Evolutionary conservation across 1,140 invertebrate species (phyloP).

Genomic region (Asobara japonica): DNA sequence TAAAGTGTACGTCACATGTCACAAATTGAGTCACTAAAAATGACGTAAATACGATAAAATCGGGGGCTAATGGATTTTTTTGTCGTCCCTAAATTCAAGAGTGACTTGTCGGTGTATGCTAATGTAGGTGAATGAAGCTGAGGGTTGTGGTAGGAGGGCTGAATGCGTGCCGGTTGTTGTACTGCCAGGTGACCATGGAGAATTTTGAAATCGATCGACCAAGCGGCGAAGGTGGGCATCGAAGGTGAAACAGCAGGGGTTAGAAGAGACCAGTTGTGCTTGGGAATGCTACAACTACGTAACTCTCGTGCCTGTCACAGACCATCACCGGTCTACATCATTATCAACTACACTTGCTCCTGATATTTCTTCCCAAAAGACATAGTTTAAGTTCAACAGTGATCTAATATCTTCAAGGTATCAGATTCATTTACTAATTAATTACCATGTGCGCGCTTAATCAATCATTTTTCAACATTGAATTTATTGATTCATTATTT

Average conservation of each 20-base stretch:
- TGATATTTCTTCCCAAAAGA: neutral
- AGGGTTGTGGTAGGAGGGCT: constrained; percentile 2
- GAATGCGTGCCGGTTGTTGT: constrained; percentile 15
- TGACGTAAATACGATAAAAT: neutral
- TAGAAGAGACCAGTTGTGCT: constrained; percentile 40
- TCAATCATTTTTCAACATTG: no score
- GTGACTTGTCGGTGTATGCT: neutral
- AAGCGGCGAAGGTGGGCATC: constrained; percentile 46
- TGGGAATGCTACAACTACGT: constrained; percentile 39
- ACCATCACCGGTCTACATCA: constrained; percentile 12
- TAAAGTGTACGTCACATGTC: no score
- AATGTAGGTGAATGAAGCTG: constrained; percentile 3
- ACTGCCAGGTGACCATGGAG: constrained; percentile 47
- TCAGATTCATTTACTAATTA: neutral
- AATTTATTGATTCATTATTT: no score
- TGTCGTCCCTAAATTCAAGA: neutral
- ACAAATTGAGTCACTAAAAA: no score
- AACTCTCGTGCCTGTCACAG: constrained; percentile 28
- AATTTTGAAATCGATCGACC: constrained; percentile 50
- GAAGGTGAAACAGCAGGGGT: constrained; percentile 43
- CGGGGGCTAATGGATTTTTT: neutral
- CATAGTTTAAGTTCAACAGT: neutral
- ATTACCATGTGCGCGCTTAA: neutral
- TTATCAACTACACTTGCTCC: neutral
- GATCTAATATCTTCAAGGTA: neutral